These are phyloP conservation scores for Pygmarrhopalites habei DNA, from an alignment of 1,140 invertebrate species.

Conservation along the genomic window DNA sequence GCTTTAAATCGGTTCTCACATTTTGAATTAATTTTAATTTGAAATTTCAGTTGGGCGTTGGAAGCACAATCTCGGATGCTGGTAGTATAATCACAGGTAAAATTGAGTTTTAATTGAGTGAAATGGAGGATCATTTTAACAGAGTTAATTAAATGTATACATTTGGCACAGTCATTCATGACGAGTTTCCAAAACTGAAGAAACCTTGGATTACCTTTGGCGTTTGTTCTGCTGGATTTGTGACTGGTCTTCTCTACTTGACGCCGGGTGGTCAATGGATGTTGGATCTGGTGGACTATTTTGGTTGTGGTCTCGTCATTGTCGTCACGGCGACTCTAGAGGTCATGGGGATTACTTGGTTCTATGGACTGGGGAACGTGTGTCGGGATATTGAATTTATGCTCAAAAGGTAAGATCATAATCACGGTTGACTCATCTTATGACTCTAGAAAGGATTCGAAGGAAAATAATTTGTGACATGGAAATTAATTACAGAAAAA, in stretches of 20 bases:
- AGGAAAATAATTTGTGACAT: too few relatives aligned
- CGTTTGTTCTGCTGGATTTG: conserved; percentile 55
- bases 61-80: conserved; percentile 48
- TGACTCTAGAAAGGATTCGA: too few relatives aligned
- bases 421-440: too few relatives aligned
- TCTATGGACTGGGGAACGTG: conserved; percentile 54
- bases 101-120: too few relatives aligned
- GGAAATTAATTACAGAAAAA: conserved; percentile 63
- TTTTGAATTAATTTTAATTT: too few relatives aligned
- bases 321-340: conserved; percentile 66
- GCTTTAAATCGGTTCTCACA: too few relatives aligned
- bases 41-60: conserved; percentile 42
- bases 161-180: conserved; percentile 60
- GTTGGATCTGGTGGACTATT: conserved; percentile 57
- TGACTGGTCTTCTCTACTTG: conserved; percentile 62
- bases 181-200: conserved; percentile 57
- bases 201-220: conserved; percentile 54
- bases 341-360: conserved; percentile 53
- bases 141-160: too few relatives aligned
- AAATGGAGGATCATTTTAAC: too few relatives aligned
- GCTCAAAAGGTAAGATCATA: too few relatives aligned
- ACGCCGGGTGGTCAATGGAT: conserved; percentile 80
- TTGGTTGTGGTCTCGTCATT: conserved; percentile 53
- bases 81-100: conserved; percentile 59
- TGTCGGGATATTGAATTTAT: conserved; percentile 64